Evolutionary conservation across 1,140 invertebrate species (phyloP), one percentile per base, ranked within the genome.

Genomic region (Rhagoletis zephyria): DNA sequence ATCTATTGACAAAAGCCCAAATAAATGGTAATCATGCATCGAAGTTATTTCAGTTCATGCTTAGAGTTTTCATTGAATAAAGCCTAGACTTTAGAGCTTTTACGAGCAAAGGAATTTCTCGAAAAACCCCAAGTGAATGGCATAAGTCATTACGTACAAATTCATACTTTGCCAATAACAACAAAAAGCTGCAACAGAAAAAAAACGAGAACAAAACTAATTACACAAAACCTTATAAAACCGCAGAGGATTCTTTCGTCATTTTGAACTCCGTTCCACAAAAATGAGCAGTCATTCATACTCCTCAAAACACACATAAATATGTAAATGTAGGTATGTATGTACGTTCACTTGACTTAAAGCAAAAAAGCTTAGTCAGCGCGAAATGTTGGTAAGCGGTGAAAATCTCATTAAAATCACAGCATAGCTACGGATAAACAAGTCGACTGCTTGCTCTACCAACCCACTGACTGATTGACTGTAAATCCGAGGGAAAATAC

Each of bases 401-500:
- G 48, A 9, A 59, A 59, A 81, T 56, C 48, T 56, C 74, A 81
- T 59, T 81, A 81, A 81, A 81, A 81, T 81, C 74, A 81, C n/a
- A 81, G 51, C 1, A 4, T 19, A 16, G 48, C 30, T 30, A 30
- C 74, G 7, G 5, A 81, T 56, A 81, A 77, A 81, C n/a, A 81
- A 56, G 7, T 7, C 5, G 42, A 81, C 6, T 56, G n/a, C n/a
- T 48, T 48, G 3, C 6, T 42, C 19, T 16, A 7, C 74, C 5
- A 9, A 19, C 45, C 74, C 74, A 74, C 70, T 74, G 42, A 10
- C 14, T 51, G 48, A 81, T 48, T 45, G 42, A 81, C 48, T 10
- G n/a, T 0, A 19, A 3, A 42, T 2, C 12, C 4, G n/a, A 9
- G 61, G 51, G 51, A 30, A 30, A 30, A 30, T 56, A 10, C 5